A percentile compares a stretch with the other conserved stretches of the same genome.
These are phyloP conservation scores for Slavum lentiscoides DNA, from an alignment of 2,888 invertebrate genomes.

Conservation along the genomic window DNA sequence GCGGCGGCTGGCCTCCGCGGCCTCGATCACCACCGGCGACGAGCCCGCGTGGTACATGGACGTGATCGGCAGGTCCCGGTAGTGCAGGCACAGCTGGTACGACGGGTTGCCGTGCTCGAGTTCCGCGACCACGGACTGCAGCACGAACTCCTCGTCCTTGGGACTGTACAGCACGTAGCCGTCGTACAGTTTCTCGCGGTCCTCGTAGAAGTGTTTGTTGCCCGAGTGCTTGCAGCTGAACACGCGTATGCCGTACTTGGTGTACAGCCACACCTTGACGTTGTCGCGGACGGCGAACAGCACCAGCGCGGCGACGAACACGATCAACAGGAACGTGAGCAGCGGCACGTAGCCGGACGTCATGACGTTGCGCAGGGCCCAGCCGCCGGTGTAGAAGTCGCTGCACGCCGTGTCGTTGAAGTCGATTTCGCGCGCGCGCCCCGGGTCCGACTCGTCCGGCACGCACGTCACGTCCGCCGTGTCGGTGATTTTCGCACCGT, in stretches of 20 bases:
- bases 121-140: constrained; percentile 80
- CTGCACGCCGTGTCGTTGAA: constrained; percentile 84
- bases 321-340: constrained; percentile 77
- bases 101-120: constrained; percentile 76
- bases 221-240: constrained; percentile 67
- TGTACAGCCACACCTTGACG: constrained; percentile 83
- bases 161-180: constrained; percentile 91
- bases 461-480: constrained; percentile 72
- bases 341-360: constrained; percentile 83
- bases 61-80: constrained; percentile 76
- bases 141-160: constrained; percentile 87
- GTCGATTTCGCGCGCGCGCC: constrained; percentile 66
- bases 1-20: constrained; percentile 83
- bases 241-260: constrained; percentile 81
- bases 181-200: constrained; percentile 79
- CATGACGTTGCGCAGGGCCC: constrained; percentile 80
- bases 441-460: constrained; percentile 57
- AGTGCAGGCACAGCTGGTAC: constrained; percentile 84
- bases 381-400: constrained; percentile 82
- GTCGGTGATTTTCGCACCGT: constrained; percentile 80
- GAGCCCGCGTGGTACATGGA: constrained; percentile 58
- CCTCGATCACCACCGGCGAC: constrained; percentile 68
- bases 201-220: constrained; percentile 66
- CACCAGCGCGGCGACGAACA: constrained; percentile 75
- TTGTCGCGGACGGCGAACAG: constrained; percentile 85